Base-by-base conservation (phyloP, 2,797 vertebrate species). In the Argentina silus region DNA sequence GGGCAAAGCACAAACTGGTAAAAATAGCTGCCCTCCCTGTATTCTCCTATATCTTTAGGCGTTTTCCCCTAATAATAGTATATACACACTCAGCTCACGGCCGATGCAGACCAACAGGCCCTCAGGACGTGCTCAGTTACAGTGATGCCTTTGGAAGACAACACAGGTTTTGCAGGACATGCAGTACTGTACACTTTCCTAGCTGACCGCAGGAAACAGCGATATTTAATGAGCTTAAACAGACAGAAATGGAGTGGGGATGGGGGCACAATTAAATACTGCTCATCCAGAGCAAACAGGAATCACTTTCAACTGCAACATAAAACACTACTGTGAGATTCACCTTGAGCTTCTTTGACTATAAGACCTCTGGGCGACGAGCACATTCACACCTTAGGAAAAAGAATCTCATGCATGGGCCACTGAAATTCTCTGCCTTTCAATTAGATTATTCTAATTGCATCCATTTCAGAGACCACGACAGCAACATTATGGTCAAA, bases 31-130 rank as follows among this genome's bases (percentile, higher is more conserved):
- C 81, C 87, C 89, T 91, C 74, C 69, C 76, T 88, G 81, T 78
- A 86, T 87, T 85, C 86, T 90, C 87, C 89, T 90, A 84, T 91
- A 91, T 84, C 87, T 92, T 90, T 78, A 78, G 90, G 91, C 84
- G 77, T 75, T 79, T 88, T 83, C 67, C 70, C 81, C 90, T 92
- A 92, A 93, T 92, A 91, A 93, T 92, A 94, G 91, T 79, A 88
- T 85, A 76, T 70, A 74, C 60, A 74, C 75, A 73, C 66, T 65
- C 74, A 80, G 85, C 90, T 90, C 67, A 66, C 72, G 82, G 89
- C 83, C 71, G 85, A 87, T 85, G 89, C 86, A 85, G 80, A 75
- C 59, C 73, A 79, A 80, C 70, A 50, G 69, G 77, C 84, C 87
- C 53, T 57, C 60, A 82, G 87, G 87, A 87, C 81, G 70, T 43